Evolutionary conservation across 1,140 invertebrate genomes (phyloP), one percentile per base, ranked within the genome.

Genomic region (Ectropis grisescens): DNA sequence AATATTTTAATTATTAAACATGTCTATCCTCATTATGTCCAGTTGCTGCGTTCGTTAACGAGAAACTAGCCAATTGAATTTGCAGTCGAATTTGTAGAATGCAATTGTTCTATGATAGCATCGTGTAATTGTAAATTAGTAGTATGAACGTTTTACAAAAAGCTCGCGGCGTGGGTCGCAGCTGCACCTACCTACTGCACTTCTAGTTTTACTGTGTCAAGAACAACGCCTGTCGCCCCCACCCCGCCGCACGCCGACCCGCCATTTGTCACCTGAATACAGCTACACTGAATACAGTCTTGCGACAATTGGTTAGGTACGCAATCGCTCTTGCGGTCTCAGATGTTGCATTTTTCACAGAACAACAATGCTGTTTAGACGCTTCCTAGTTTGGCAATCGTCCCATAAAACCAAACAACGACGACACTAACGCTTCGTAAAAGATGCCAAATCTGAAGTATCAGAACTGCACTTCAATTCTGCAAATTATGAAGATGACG

Each of bases 121-220:
- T n/a, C n/a, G n/a, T n/a, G n/a, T n/a, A n/a, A n/a, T n/a, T n/a
- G n/a, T n/a, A n/a, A n/a, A n/a, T n/a, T 59, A 61, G 60, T 49
- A 38, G 44, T 46, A 43, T 55, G 62, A 54, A 58, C 52, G 44
- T 58, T 53, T 67, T 50, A 58, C 70, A 70, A 76, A 76, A 76
- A 76, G 74, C 67, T 67, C 57, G n/a, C 8, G 13, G 71, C 71
- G 78, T 80, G 64, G 75, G 75, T 47, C 58, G 62, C 50, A 43
- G 57, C 58, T 81, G 72, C 76, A 81, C 70, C 76, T 80, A 80
- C 72, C 68, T 78, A 78, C 70, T 81, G 75, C 75, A 81, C 70
- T 75, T 76, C 70, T 80, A 75, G 76, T 68, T 74, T 81, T 81
- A 81, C 70, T 81, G 69, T 81, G 76, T 81, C 76, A 81, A 81